These are phyloP conservation scores for Pilophorus perplexus DNA, from an alignment of 2,888 invertebrate species.

Conservation along the genomic window DNA sequence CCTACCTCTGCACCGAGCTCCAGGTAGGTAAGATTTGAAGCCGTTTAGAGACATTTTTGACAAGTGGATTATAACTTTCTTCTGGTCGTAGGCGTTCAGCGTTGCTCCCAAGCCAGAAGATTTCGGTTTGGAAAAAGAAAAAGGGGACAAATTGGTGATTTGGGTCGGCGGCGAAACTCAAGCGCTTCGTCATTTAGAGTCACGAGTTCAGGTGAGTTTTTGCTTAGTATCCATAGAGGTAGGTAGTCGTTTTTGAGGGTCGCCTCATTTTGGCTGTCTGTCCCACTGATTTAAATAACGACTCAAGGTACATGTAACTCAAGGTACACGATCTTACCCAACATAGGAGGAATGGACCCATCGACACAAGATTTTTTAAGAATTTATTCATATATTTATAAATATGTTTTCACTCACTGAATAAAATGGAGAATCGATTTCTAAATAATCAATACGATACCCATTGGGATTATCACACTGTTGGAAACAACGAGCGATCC, in stretches of 20 bases:
- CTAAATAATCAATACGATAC: no score
- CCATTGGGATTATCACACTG: no score
- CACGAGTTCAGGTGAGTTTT: slow-evolving; percentile 20
- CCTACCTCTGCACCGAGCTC: slow-evolving; percentile 55
- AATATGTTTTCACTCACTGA: no score
- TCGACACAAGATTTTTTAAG: no score
- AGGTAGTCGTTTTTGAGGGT: neutral
- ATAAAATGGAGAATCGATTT: no score
- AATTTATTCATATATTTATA: no score
- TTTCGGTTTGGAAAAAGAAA: slow-evolving; percentile 58
- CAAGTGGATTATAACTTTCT: neutral
- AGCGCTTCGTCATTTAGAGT: slow-evolving; percentile 58
- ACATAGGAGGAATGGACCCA: no score
- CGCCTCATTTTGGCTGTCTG: no score
- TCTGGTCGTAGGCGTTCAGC: slow-evolving; percentile 44
- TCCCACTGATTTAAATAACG: no score
- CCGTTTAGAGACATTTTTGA: neutral
- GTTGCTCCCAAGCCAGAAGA: slow-evolving; percentile 60
- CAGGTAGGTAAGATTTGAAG: slow-evolving; percentile 56
- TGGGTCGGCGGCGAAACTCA: slow-evolving; percentile 67
- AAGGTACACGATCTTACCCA: no score
- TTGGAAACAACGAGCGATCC: no score
- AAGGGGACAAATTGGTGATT: slow-evolving; percentile 57
- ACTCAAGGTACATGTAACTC: no score
- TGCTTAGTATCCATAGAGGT: neutral